Base-by-base conservation (phyloP, 23 tunicate species). In the Halocynthia roretzi region DNA sequence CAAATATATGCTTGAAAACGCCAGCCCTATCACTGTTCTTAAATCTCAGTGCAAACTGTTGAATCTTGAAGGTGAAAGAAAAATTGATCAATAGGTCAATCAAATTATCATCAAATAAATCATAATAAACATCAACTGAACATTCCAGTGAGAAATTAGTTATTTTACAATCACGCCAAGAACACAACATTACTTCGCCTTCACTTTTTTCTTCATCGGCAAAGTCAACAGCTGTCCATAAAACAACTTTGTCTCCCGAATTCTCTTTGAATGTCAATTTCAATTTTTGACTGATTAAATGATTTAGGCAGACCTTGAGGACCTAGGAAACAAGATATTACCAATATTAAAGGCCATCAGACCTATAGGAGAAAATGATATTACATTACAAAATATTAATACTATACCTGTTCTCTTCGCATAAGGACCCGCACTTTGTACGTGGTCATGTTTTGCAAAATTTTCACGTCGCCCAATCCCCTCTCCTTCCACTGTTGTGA, bases 401-500 rank as follows among this genome's bases (percentile, higher is more conserved):
- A 21, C 4, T 79, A 23, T 19, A 91, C 97, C 87, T 92, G 98
- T 77, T 92, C 98, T 56, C 98, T 56, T 62, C 92, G 62, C 98
- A 92, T 92, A 18, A 92, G 84, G n/a, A 86, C 76, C 6, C 98
- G 69, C n/a, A 83, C 62, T 75, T 82, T 86, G 79, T 56, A 92
- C 8, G 70, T 69, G 49, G 75, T 72, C 6, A 78, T 51, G 53
- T 86, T 68, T 62, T 92, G 98, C 22, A 82, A 70, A 21, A 92
- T 18, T 55, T 72, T 64, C 15, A 92, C 49, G 60, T 86, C 74
- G 10, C 98, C 98, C 53, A 92, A 7, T 9, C 98, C 98, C 12
- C 98, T 70, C 67, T 92, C 98, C 61, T 92, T 92, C 98, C 98
- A 92, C 74, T 86, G 81, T 68, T 78, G 54, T n/a, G 69, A 18